phyloP scores from a whole-genome alignment of 2,113 vertebrate genomes.

The Gnathonemus longibarbis region DNA sequence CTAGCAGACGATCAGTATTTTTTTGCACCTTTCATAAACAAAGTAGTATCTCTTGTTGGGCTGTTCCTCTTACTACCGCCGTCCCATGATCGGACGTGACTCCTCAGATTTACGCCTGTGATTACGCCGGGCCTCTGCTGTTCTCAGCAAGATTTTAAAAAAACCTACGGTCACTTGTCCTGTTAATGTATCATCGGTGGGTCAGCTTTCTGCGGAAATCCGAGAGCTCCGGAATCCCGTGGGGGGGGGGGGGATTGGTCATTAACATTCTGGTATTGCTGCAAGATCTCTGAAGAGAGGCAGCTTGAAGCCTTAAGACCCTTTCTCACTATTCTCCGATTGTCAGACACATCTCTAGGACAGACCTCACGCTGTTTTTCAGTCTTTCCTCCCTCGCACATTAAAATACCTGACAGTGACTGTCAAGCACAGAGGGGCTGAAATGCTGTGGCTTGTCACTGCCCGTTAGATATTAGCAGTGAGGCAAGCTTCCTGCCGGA shows the following conservation, averaged over 20 bases:
- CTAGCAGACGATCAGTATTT: background rate
- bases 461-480: background rate
- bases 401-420: background rate
- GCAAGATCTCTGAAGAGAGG: background rate
- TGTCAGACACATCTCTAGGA: background rate
- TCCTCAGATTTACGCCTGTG: background rate
- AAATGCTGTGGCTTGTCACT: background rate
- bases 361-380: background rate
- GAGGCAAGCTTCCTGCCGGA: background rate
- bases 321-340: background rate
- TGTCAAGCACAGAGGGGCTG: background rate
- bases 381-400: background rate
- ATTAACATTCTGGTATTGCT: background rate
- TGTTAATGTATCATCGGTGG: background rate
- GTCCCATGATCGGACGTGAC: background rate
- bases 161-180: background rate
- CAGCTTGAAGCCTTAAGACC: background rate
- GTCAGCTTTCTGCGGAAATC: background rate
- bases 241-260: background rate
- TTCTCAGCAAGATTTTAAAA: background rate
- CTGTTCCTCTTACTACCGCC: background rate
- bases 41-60: background rate
- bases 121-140: background rate
- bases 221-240: background rate
- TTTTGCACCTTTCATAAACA: background rate